Conservation (phyloP, 2,888 invertebrate genomes). For the Macropis europaea region DNA sequence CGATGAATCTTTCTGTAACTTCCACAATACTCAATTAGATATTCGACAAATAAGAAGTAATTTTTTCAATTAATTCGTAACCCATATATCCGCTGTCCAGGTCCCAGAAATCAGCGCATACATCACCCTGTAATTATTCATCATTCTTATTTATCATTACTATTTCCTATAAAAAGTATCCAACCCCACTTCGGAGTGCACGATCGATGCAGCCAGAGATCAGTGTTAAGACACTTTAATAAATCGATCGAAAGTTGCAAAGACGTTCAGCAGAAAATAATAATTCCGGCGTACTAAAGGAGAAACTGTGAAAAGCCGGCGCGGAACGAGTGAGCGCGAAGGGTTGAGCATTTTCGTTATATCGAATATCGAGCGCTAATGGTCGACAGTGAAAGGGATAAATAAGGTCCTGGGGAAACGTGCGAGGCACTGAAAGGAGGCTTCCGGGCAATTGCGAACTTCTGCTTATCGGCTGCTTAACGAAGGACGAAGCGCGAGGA, state of each 20-base stretch:
- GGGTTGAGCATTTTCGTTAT: slow-evolving; percentile 25
- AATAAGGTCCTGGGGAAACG: slow-evolving; percentile 50
- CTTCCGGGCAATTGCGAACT: slow-evolving; percentile 55
- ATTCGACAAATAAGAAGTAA: too few species aligned
- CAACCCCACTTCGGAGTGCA: too few species aligned
- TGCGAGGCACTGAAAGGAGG: slow-evolving; percentile 48
- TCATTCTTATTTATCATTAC: too few species aligned
- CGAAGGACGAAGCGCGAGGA: slow-evolving; percentile 54
- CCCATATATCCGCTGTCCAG: too few species aligned
- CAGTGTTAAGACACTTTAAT: neutral
- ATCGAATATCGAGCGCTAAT: slow-evolving; percentile 48
- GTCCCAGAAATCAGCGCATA: too few species aligned
- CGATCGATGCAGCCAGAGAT: neutral
- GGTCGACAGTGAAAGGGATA: slow-evolving; percentile 51
- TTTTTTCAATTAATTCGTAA: too few species aligned
- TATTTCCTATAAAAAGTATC: too few species aligned
- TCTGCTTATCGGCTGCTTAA: slow-evolving; percentile 59
- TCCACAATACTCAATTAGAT: too few species aligned
- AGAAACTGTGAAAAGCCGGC: neutral
- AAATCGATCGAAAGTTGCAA: neutral
- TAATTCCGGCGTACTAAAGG: slow-evolving; percentile 5
- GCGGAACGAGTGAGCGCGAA: neutral
- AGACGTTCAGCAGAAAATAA: slow-evolving; percentile 13
- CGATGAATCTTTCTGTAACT: too few species aligned
- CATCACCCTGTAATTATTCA: too few species aligned